Evolutionary conservation across 2,888 invertebrate species (phyloP).

Genomic region (Aphodius granarius): DNA sequence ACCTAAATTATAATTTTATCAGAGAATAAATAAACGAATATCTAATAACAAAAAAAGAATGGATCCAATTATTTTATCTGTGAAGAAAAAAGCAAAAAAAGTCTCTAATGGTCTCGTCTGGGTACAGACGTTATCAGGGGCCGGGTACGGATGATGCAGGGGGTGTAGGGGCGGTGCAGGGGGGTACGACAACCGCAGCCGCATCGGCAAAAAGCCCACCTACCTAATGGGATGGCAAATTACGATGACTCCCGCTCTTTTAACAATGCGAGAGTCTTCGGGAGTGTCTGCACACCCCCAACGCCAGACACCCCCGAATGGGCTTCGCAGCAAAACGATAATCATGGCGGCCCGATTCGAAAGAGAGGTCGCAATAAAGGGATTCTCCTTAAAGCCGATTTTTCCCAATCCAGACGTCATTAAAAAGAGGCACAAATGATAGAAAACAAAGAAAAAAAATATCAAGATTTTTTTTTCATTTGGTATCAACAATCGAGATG

Average conservation of each 20-base stretch:
- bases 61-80: not conserved
- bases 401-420: not conserved
- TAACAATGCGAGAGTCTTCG: slow-evolving; percentile 22
- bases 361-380: not conserved
- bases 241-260: slow-evolving; percentile 20
- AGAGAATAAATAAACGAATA: too few relatives aligned
- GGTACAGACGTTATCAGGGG: not conserved
- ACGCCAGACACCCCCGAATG: not conserved
- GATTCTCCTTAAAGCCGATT: not conserved
- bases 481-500: too few relatives aligned
- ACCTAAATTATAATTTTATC: too few relatives aligned
- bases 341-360: not conserved
- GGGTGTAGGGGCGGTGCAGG: not conserved
- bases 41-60: too few relatives aligned
- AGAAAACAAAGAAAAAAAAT: not conserved
- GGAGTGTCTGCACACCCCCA: not conserved
- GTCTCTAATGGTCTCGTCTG: not conserved
- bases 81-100: not conserved
- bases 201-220: not conserved
- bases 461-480: not conserved
- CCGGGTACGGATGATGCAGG: too few relatives aligned
- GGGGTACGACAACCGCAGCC: slow-evolving; percentile 8
- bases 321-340: not conserved
- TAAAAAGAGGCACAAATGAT: not conserved
- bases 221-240: slow-evolving; percentile 21